Evolutionary conservation across 92 coral and sea anemone genomes (phyloP).

Genomic region (Umimayanthus chanpuru): DNA sequence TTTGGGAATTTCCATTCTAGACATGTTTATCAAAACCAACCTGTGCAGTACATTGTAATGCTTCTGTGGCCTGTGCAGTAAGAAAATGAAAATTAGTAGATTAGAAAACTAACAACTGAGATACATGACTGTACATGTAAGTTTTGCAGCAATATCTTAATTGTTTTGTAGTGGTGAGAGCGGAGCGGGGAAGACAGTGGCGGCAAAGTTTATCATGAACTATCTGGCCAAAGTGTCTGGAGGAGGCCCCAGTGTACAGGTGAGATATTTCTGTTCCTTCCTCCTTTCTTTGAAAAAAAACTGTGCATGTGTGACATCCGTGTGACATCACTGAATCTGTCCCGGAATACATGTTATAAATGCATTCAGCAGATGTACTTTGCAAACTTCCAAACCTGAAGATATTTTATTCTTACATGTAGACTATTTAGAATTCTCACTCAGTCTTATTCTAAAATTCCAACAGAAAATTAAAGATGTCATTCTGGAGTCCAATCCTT

Average conservation of each 20-base stretch:
- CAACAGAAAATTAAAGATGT: slow-evolving; percentile 89
- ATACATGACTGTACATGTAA: not conserved
- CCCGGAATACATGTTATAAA: no score
- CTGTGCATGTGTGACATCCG: not conserved
- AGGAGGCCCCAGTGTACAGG: slow-evolving; percentile 99
- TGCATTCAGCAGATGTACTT: no score
- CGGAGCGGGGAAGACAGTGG: slow-evolving; percentile 99
- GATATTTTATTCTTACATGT: no score
- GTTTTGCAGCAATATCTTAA: not conserved
- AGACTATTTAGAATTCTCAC: no score
- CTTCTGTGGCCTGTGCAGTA: no score
- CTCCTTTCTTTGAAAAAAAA: not conserved
- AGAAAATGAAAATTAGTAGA: no score
- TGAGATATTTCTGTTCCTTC: slow-evolving; percentile 9
- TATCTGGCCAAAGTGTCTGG: slow-evolving; percentile 99
- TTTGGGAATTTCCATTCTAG: no score
- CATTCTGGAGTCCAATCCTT: slow-evolving; percentile 95
- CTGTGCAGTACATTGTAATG: no score
- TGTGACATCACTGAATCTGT: not conserved
- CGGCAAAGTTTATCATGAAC: slow-evolving; percentile 98
- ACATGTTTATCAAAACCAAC: no score
- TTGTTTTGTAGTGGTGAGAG: slow-evolving; percentile 88
- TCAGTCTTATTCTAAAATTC: not conserved
- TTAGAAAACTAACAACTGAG: no score
- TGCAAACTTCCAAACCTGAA: no score